Conservation (phyloP, 2,797 vertebrate species). For the Fringilla coelebs region DNA sequence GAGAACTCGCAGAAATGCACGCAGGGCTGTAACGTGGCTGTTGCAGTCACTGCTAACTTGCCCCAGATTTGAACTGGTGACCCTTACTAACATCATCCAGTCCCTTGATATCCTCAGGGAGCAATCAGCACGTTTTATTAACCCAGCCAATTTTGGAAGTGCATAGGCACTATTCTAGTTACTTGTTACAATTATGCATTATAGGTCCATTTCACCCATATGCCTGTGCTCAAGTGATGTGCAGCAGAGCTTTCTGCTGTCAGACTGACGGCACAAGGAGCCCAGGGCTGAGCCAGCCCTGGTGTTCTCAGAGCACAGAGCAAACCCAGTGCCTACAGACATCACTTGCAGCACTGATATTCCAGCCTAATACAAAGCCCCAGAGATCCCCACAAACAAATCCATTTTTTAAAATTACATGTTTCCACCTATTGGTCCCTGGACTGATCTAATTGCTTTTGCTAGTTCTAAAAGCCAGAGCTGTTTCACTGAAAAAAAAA, state of each 20-base stretch:
- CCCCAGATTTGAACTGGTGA: conserved; percentile 46
- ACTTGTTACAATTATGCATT: not conserved
- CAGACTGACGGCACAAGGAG: not conserved
- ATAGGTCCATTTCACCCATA: not conserved
- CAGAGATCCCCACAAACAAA: conserved; percentile 8
- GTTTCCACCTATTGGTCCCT: conserved; percentile 44
- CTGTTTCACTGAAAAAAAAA: not conserved
- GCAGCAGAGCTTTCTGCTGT: not conserved
- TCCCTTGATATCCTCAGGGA: conserved; percentile 48
- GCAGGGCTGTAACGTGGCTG: not conserved
- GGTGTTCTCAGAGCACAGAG: not conserved
- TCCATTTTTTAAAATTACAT: conserved; percentile 13
- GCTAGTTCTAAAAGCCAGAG: conserved; percentile 27
- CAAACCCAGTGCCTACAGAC: not conserved
- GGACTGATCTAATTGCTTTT: conserved; percentile 30
- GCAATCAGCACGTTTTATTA: conserved; percentile 56
- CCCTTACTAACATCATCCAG: conserved; percentile 48
- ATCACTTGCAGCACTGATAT: not conserved
- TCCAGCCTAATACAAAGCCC: not conserved
- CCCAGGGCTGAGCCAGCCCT: not conserved
- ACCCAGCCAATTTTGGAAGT: conserved; percentile 55
- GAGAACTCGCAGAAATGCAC: not conserved
- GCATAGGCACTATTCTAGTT: conserved; percentile 19
- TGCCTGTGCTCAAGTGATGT: not conserved
- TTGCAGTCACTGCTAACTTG: not conserved